phyloP scores from a whole-genome alignment of 2,797 vertebrate genomes.

The Heliangelus exortis region DNA sequence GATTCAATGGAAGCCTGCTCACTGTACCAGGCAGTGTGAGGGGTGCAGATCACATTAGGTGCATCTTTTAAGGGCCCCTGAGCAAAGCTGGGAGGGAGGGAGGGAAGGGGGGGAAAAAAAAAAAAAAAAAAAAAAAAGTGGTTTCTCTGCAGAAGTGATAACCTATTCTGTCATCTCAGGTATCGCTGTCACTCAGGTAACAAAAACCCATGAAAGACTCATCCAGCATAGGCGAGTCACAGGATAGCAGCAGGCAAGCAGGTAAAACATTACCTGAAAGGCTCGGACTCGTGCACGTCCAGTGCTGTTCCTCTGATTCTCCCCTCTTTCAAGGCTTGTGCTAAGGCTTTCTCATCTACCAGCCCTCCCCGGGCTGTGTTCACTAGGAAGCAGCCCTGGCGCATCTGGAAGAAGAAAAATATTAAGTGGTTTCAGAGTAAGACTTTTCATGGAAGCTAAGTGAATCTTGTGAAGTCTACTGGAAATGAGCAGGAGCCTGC shows the following conservation, averaged over 20 bases:
- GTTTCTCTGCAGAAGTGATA: not conserved
- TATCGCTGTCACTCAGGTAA: not conserved
- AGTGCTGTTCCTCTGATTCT: constrained; percentile 90
- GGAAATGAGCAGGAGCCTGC: constrained; percentile 47
- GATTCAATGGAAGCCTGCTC: constrained; percentile 91
- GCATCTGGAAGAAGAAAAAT: constrained; percentile 81
- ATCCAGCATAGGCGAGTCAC: not conserved
- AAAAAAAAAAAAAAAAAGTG: not conserved
- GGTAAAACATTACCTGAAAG: constrained; percentile 82
- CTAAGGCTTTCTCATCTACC: constrained; percentile 90
- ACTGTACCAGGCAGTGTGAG: constrained; percentile 92
- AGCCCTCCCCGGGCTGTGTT: constrained; percentile 90
- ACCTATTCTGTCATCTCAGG: not conserved
- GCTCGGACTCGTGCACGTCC: constrained; percentile 90
- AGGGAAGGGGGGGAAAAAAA: not conserved
- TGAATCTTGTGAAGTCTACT: constrained; percentile 37
- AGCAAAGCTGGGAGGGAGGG: constrained; percentile 79
- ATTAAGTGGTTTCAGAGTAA: constrained; percentile 5
- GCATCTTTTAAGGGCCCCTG: constrained; percentile 90
- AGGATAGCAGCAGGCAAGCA: not conserved
- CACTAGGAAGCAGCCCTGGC: constrained; percentile 90
- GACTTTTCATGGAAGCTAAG: not conserved
- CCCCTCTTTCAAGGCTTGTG: constrained; percentile 90
- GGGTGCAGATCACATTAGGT: constrained; percentile 91
- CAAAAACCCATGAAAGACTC: not conserved